Evolutionary conservation across 2,797 vertebrate genomes (phyloP).

Genomic region (Mormyrus hasselquistii): DNA sequence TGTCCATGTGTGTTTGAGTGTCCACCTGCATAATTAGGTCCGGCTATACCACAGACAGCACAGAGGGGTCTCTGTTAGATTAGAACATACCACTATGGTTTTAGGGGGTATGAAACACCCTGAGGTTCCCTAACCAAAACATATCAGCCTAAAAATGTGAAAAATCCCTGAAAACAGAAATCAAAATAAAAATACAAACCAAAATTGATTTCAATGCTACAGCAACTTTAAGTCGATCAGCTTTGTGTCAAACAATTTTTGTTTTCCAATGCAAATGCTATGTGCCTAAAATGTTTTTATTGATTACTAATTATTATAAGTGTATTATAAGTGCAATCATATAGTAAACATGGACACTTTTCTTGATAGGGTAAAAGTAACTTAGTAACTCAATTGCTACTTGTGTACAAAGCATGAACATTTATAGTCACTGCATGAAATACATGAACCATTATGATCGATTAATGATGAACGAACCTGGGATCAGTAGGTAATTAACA

Average conservation of each 20-base stretch:
- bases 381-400: background rate
- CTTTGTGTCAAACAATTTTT: background rate
- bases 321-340: background rate
- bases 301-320: background rate
- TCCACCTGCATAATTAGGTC: background rate
- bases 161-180: background rate
- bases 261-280: background rate
- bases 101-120: background rate
- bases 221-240: background rate
- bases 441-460: background rate
- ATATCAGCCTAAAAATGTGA: background rate
- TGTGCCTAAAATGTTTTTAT: background rate
- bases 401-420: background rate
- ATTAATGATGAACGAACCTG: background rate
- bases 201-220: background rate
- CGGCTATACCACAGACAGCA: background rate
- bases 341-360: background rate
- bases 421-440: background rate
- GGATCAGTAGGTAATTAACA: background rate
- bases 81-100: background rate
- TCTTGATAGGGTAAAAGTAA: background rate
- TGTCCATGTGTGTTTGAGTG: background rate
- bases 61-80: background rate
- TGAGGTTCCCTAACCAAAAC: background rate
- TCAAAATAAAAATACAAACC: background rate